phyloP scores from a whole-genome alignment of 1,140 invertebrate species.

The Argopecten irradians region DNA sequence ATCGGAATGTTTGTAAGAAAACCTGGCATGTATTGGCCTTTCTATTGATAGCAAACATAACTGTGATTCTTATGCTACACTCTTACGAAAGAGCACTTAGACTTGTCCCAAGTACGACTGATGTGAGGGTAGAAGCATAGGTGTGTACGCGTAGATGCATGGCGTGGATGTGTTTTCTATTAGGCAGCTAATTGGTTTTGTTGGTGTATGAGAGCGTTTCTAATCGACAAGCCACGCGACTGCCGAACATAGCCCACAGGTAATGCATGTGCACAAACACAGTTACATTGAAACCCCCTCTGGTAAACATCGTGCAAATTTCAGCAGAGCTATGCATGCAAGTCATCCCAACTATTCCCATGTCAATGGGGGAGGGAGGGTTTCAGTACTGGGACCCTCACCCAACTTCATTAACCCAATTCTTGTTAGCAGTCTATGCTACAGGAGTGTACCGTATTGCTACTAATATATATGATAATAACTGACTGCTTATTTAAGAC shows the following conservation, averaged over 20 bases:
- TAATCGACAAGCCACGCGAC: not conserved
- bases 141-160: not conserved
- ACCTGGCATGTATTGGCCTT: too few species aligned
- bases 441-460: not conserved
- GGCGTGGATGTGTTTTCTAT: conserved; percentile 4
- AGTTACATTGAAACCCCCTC: not conserved
- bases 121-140: not conserved
- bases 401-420: conserved; percentile 15
- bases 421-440: not conserved
- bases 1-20: too few species aligned
- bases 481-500: not conserved
- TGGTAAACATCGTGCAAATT: not conserved
- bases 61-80: not conserved
- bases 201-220: not conserved
- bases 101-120: not conserved
- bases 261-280: conserved; percentile 9
- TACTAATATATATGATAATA: not conserved
- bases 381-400: not conserved
- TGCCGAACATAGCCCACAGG: conserved; percentile 13
- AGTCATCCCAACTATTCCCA: not conserved
- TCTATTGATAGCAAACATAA: not conserved
- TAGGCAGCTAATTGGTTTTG: conserved; percentile 6
- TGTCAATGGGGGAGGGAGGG: not conserved
- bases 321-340: not conserved
- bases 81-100: not conserved